A percentile compares a stretch with the other conserved stretches of the same genome.
Conservation (phyloP, 1,140 invertebrate genomes). For the Bombus superbus region DNA sequence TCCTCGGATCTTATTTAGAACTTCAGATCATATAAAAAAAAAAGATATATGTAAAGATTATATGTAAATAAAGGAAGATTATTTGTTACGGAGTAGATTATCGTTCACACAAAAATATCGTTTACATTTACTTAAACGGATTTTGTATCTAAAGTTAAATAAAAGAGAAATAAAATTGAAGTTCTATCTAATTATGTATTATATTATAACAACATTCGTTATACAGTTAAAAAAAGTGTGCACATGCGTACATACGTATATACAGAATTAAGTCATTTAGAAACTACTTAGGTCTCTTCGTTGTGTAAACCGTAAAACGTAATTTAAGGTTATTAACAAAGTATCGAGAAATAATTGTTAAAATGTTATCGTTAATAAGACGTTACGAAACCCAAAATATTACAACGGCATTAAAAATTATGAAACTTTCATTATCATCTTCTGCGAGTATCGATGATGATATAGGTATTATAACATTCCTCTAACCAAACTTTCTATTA, state of each 20-base stretch:
- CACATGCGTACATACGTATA: too few species aligned
- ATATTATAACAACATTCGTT: background rate
- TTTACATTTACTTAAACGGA: background rate
- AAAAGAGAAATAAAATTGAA: background rate
- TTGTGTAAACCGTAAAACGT: background rate
- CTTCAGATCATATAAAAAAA: too few species aligned
- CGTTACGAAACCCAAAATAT: background rate
- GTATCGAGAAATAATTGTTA: constrained; percentile 66
- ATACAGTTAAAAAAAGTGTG: background rate
- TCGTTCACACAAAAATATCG: background rate
- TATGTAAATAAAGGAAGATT: background rate
- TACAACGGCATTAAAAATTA: background rate
- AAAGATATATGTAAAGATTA: background rate
- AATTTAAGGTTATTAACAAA: constrained; percentile 4
- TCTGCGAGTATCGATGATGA: background rate
- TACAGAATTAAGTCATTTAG: background rate
- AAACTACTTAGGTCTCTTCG: background rate
- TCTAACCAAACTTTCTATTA: background rate
- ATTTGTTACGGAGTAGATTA: background rate
- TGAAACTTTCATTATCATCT: constrained; percentile 2
- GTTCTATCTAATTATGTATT: background rate
- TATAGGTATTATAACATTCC: background rate
- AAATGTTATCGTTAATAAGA: constrained; percentile 10
- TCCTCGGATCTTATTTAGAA: too few species aligned
- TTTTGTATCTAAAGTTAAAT: background rate